phyloP scores from a whole-genome alignment of 2,113 vertebrate genomes.

The Plecturocebus donacophilus region DNA sequence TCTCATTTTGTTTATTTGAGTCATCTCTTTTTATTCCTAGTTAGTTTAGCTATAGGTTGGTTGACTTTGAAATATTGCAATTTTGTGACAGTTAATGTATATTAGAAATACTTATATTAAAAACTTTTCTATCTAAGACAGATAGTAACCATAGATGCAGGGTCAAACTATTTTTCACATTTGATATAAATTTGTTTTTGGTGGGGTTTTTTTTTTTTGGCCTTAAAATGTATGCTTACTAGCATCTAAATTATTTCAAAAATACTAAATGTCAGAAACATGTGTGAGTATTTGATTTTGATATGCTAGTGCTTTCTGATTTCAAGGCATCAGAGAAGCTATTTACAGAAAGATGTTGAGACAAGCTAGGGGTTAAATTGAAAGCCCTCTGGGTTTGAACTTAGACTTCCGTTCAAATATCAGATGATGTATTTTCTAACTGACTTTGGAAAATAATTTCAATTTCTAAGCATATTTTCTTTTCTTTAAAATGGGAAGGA shows the following conservation, averaged over 20 bases:
- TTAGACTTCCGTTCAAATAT: conserved; percentile 17
- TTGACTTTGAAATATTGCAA: neutral
- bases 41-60: neutral
- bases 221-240: neutral
- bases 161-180: neutral
- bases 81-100: neutral
- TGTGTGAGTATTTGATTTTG: neutral
- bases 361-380: neutral
- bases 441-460: neutral
- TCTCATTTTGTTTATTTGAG: neutral
- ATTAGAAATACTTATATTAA: neutral
- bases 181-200: neutral
- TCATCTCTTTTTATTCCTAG: neutral
- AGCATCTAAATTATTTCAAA: neutral
- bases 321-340: neutral
- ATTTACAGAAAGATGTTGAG: neutral
- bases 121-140: neutral
- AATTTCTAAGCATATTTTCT: neutral
- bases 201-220: neutral
- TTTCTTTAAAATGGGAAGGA: neutral
- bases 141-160: neutral
- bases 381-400: neutral
- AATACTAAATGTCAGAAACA: neutral
- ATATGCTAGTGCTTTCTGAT: neutral
- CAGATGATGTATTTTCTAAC: neutral